Conservation (phyloP, 2,888 invertebrate species). For the Trichopria drosophilae region DNA sequence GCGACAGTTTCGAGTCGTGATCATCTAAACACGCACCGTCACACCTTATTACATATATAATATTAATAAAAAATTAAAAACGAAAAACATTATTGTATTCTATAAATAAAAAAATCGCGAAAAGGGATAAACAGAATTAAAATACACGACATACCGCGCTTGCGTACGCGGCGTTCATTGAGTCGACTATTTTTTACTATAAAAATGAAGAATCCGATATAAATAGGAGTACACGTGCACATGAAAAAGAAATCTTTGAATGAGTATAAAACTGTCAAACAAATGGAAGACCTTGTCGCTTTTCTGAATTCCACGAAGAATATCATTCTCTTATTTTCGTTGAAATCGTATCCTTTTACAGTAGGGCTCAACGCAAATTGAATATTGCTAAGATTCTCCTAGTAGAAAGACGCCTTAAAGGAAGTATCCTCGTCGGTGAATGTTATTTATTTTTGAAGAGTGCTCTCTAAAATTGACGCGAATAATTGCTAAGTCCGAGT, state of each 20-base stretch:
- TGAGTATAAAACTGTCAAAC: slow-evolving; percentile 18
- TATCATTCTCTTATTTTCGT: slow-evolving; percentile 26
- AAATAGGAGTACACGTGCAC: slow-evolving; percentile 23
- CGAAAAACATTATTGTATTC: slow-evolving; percentile 26
- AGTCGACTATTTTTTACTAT: slow-evolving; percentile 52
- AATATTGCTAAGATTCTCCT: too few species aligned
- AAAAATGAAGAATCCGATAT: slow-evolving; percentile 28
- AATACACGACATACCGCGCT: slow-evolving; percentile 13
- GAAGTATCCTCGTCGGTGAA: neutral
- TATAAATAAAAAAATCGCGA: slow-evolving; percentile 24
- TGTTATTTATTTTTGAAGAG: neutral
- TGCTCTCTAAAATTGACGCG: slow-evolving; percentile 6
- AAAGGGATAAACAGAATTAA: slow-evolving; percentile 11
- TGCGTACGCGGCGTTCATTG: slow-evolving; percentile 40
- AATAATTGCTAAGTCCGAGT: too few species aligned
- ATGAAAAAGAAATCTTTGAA: slow-evolving; percentile 19
- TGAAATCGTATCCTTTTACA: too few species aligned
- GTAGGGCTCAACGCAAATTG: too few species aligned
- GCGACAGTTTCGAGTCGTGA: slow-evolving; percentile 38
- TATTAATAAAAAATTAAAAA: slow-evolving; percentile 20
- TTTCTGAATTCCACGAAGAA: slow-evolving; percentile 23
- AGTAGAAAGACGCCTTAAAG: slow-evolving; percentile 4
- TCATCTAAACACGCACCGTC: slow-evolving; percentile 43
- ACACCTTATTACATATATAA: slow-evolving; percentile 27
- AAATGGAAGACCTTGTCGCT: too few species aligned